These are phyloP conservation scores for Scaptomyza reducta DNA, from an alignment of 2,888 invertebrate genomes.

Conservation along the genomic window DNA sequence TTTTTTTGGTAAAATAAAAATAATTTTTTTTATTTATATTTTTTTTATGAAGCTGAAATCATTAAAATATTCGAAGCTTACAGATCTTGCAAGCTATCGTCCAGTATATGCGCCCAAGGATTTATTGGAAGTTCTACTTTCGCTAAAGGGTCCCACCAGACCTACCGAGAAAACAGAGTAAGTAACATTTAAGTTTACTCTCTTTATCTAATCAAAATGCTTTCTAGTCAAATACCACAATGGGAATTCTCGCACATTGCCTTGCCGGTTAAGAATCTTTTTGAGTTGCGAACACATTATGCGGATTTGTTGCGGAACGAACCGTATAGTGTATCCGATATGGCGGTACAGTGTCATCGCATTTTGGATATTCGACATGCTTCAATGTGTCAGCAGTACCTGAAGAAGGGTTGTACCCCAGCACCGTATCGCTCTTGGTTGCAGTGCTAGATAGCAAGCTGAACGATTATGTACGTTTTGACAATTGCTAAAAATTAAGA, in stretches of 20 bases:
- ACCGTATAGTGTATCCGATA: slow-evolving; percentile 84
- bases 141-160: slow-evolving; percentile 90
- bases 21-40: too few relatives aligned
- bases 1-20: too few relatives aligned
- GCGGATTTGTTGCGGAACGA: slow-evolving; percentile 81
- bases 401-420: slow-evolving; percentile 87
- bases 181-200: neutral
- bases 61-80: too few relatives aligned
- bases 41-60: too few relatives aligned
- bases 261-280: slow-evolving; percentile 92
- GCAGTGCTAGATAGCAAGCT: slow-evolving; percentile 93
- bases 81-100: slow-evolving; percentile 94
- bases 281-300: slow-evolving; percentile 87
- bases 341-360: slow-evolving; percentile 90
- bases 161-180: slow-evolving; percentile 85
- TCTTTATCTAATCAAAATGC: slow-evolving; percentile 57
- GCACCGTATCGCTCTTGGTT: slow-evolving; percentile 93
- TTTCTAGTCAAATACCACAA: slow-evolving; percentile 88
- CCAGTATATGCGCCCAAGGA: slow-evolving; percentile 99
- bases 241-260: slow-evolving; percentile 95
- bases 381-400: slow-evolving; percentile 94
- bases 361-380: slow-evolving; percentile 92
- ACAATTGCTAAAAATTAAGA: too few relatives aligned
- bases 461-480: slow-evolving; percentile 86
- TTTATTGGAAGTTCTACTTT: slow-evolving; percentile 95